Evolutionary conservation across 2,113 vertebrate genomes (phyloP).

Genomic region (Rhynchopsitta pachyrhyncha): DNA sequence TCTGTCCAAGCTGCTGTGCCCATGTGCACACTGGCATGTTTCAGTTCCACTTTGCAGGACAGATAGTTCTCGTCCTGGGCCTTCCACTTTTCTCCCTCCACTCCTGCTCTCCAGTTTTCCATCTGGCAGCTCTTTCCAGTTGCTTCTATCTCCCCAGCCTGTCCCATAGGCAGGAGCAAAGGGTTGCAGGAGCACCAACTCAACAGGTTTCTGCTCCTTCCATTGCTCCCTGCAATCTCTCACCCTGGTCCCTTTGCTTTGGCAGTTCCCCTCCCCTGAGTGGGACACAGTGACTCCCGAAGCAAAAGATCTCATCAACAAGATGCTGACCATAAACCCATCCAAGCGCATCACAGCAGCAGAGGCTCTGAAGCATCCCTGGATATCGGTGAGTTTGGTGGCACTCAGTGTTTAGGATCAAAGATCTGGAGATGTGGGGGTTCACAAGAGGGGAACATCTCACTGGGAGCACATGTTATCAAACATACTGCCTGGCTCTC

Average conservation of each 20-base stretch:
- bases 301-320: conserved; percentile 96
- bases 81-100: background rate
- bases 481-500: background rate
- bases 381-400: conserved; percentile 89
- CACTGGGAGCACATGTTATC: background rate
- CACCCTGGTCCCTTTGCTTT: conserved; percentile 39
- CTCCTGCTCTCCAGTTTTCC: background rate
- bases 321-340: conserved; percentile 96
- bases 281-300: conserved; percentile 97
- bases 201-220: background rate
- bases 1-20: background rate
- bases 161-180: background rate
- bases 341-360: conserved; percentile 92
- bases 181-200: background rate
- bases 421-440: background rate
- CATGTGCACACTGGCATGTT: background rate
- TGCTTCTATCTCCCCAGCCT: background rate
- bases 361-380: conserved; percentile 92
- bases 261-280: conserved; percentile 93
- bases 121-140: background rate
- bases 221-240: background rate
- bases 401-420: fast-evolving
- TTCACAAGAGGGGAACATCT: background rate
- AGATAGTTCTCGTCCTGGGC: background rate
- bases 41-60: background rate